phyloP scores from a whole-genome alignment of 1,140 invertebrate genomes.

The Andricus grossulariae region DNA sequence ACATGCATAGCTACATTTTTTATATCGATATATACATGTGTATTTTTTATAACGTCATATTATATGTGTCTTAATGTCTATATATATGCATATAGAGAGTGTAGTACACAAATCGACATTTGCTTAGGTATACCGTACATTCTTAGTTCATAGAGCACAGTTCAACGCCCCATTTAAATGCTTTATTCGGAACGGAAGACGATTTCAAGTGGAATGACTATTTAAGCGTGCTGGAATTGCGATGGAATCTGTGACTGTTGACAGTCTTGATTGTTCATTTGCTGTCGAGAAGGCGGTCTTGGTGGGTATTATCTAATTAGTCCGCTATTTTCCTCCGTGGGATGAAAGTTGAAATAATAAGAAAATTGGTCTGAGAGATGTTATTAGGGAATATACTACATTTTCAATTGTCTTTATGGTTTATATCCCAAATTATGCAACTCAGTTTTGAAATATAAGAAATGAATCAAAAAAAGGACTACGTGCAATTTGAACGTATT shows the following conservation, averaged over 20 bases:
- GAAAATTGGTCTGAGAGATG: neutral
- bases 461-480: too few species aligned
- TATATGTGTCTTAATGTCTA: too few species aligned
- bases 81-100: too few species aligned
- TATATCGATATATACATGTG: too few species aligned
- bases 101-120: neutral
- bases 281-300: slow-evolving; percentile 6
- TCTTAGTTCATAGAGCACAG: slow-evolving; percentile 58
- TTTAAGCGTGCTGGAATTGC: slow-evolving; percentile 12
- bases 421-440: too few species aligned
- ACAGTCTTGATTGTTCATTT: slow-evolving; percentile 21
- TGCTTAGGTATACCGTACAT: slow-evolving; percentile 52
- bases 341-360: slow-evolving; percentile 9
- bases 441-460: too few species aligned
- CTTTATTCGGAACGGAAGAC: slow-evolving; percentile 29
- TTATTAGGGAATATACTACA: neutral
- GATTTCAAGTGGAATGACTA: slow-evolving; percentile 51
- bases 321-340: neutral
- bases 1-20: too few species aligned
- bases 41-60: too few species aligned
- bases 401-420: too few species aligned
- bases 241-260: slow-evolving; percentile 11
- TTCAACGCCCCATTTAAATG: slow-evolving; percentile 59
- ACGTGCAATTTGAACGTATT: too few species aligned
- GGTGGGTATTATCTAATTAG: slow-evolving; percentile 12